These are phyloP conservation scores for Rhinichthys klamathensis DNA, from an alignment of 2,113 vertebrate genomes.

Conservation along the genomic window DNA sequence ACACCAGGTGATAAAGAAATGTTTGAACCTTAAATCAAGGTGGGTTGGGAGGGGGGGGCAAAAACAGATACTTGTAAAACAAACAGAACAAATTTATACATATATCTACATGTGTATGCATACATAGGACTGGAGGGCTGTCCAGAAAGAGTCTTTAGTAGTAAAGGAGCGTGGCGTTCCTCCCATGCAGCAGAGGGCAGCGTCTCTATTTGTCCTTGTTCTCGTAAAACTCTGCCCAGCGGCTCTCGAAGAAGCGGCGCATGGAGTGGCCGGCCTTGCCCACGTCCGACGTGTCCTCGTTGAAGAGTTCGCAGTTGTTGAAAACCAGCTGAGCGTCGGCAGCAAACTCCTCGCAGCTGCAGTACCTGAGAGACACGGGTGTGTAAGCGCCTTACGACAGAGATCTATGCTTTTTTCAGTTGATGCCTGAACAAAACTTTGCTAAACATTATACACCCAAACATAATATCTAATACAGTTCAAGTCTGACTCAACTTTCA, in stretches of 20 bases:
- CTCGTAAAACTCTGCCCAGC: slow-evolving; percentile 94
- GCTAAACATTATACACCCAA: too few relatives aligned
- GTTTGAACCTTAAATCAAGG: slow-evolving; percentile 7
- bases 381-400: too few relatives aligned
- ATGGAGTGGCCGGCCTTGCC: slow-evolving; percentile 87
- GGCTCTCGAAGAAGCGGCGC: slow-evolving; percentile 91
- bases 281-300: slow-evolving; percentile 92
- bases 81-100: slow-evolving; percentile 75
- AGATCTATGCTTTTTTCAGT: too few relatives aligned
- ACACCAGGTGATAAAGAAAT: slow-evolving; percentile 2
- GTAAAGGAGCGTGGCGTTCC: slow-evolving; percentile 60
- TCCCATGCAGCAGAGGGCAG: slow-evolving; percentile 55
- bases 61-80: slow-evolving; percentile 57
- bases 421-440: too few relatives aligned
- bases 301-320: slow-evolving; percentile 94
- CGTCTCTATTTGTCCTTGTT: slow-evolving; percentile 79
- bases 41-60: too few relatives aligned
- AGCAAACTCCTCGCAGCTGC: slow-evolving; percentile 89
- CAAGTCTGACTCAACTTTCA: too few relatives aligned
- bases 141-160: slow-evolving; percentile 72
- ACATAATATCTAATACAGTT: not conserved
- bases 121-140: slow-evolving; percentile 66
- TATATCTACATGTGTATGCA: slow-evolving; percentile 74
- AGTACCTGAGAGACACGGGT: slow-evolving; percentile 76
- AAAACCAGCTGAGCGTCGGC: slow-evolving; percentile 89